Conservation (phyloP, 2,113 vertebrate genomes). For the Pelodiscus sinensis region DNA sequence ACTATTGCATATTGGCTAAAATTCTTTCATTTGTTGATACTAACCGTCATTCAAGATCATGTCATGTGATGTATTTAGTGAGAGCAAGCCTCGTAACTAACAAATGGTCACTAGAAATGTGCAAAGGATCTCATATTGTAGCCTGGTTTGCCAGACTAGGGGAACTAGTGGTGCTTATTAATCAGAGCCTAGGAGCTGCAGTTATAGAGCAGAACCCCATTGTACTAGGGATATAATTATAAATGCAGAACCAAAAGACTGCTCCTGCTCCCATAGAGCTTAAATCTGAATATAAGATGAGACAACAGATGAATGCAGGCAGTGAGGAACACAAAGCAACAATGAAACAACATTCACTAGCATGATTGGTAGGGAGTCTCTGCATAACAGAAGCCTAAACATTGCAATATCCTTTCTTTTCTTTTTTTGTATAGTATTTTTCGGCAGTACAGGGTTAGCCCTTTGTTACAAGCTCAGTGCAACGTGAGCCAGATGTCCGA, state of each 20-base stretch:
- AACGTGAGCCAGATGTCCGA: background rate
- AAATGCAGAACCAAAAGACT: background rate
- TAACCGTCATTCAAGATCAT: background rate
- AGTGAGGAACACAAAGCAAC: background rate
- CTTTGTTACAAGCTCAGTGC: background rate
- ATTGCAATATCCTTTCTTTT: background rate
- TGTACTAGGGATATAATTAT: background rate
- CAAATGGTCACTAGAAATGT: background rate
- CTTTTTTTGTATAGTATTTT: background rate
- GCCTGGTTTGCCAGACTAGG: accelerated
- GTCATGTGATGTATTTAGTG: background rate
- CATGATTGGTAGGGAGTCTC: background rate
- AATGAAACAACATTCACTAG: background rate
- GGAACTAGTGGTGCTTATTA: background rate
- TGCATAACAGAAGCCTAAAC: background rate
- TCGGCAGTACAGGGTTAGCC: background rate
- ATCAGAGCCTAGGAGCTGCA: background rate
- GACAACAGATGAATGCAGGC: background rate
- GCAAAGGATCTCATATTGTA: background rate
- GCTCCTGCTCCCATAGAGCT: background rate
- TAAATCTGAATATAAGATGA: background rate
- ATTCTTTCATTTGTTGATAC: background rate
- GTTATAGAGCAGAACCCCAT: background rate
- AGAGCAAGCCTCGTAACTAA: background rate
- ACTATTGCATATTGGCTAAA: background rate